Evolutionary conservation across 2,113 vertebrate genomes (phyloP).

Genomic region (Donacobius atricapilla): DNA sequence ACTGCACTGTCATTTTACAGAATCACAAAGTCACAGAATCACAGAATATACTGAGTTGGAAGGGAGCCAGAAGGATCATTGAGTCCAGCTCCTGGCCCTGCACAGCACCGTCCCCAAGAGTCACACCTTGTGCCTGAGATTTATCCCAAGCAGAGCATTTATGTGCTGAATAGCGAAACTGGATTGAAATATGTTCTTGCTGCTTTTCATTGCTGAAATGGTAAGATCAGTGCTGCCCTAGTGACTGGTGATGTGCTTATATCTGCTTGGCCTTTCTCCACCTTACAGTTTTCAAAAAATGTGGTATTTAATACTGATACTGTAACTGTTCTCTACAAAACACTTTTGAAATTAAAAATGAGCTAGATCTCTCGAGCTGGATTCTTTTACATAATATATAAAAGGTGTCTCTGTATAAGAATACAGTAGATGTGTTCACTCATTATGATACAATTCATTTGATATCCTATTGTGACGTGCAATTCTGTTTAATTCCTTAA

Average conservation of each 20-base stretch:
- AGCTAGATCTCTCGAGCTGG: not conserved
- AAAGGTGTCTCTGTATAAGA: not conserved
- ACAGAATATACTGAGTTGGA: not conserved
- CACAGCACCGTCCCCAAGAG: not conserved
- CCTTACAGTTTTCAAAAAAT: not conserved
- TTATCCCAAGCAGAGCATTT: not conserved
- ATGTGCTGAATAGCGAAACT: not conserved
- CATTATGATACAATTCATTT: slow-evolving; percentile 12
- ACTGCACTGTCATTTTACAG: not conserved
- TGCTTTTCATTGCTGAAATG: not conserved
- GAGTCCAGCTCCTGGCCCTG: not conserved
- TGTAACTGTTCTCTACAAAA: not conserved
- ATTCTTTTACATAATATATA: slow-evolving; percentile 11
- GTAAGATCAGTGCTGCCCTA: not conserved
- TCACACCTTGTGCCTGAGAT: not conserved
- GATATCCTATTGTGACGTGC: not conserved
- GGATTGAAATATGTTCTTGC: not conserved
- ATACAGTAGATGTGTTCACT: not conserved
- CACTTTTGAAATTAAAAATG: not conserved
- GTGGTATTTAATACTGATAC: not conserved
- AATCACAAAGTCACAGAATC: not conserved
- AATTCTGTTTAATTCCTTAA: slow-evolving; percentile 23
- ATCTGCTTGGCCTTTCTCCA: not conserved
- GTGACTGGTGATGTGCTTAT: not conserved
- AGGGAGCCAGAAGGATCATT: not conserved